Conservation (phyloP, 2,888 invertebrate genomes). For the Agrypnus murinus region DNA sequence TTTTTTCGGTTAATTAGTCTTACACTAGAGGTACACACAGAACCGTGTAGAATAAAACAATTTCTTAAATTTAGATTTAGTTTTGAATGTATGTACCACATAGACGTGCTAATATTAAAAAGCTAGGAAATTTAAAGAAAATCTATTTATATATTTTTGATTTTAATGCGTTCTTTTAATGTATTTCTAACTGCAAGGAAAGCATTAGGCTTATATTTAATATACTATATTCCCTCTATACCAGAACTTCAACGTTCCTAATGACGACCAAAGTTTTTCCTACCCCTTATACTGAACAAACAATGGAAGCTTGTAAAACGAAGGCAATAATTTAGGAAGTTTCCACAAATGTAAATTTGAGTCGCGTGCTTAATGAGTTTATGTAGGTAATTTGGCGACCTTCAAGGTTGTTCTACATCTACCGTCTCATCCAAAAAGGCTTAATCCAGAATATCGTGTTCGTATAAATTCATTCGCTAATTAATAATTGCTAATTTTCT, state of each 20-base stretch:
- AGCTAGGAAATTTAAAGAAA: too few relatives aligned
- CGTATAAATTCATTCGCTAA: constrained; percentile 14
- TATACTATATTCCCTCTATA: too few relatives aligned
- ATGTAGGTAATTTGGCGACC: constrained; percentile 31
- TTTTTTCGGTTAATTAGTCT: too few relatives aligned
- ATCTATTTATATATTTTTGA: too few relatives aligned
- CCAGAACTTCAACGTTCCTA: not conserved
- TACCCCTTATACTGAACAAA: constrained; percentile 7
- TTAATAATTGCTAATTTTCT: constrained; percentile 16
- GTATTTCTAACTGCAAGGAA: too few relatives aligned
- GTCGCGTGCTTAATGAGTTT: constrained; percentile 33
- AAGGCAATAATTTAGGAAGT: constrained; percentile 26
- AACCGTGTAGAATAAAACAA: too few relatives aligned
- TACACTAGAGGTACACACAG: too few relatives aligned
- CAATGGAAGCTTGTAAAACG: constrained; percentile 18
- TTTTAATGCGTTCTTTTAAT: too few relatives aligned
- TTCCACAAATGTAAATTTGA: constrained; percentile 31
- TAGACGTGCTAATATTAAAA: too few relatives aligned
- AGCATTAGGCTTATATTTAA: too few relatives aligned
- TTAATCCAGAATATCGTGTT: constrained; percentile 14
- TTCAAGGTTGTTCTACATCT: constrained; percentile 14
- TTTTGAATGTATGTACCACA: too few relatives aligned
- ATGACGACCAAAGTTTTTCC: constrained; percentile 1
- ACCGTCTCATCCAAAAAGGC: constrained; percentile 2
- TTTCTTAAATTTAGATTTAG: too few relatives aligned